Conservation (phyloP, 2,797 vertebrate species). For the Semotilus atromaculatus region DNA sequence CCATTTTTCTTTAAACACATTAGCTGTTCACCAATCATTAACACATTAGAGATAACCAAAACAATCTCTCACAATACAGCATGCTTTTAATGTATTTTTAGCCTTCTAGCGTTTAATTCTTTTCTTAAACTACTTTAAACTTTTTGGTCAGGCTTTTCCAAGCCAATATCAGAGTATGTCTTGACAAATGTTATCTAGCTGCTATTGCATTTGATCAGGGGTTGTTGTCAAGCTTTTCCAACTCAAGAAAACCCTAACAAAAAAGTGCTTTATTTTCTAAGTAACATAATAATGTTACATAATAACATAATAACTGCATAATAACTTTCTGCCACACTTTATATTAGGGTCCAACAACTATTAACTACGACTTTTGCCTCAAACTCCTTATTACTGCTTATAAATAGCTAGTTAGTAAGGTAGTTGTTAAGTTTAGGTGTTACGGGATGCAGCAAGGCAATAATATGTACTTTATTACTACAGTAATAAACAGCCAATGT, state of each 20-base stretch:
- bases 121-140: neutral
- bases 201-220: neutral
- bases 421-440: too few relatives aligned
- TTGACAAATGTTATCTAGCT: neutral
- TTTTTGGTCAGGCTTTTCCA: neutral
- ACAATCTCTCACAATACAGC: neutral
- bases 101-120: neutral
- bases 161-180: too few relatives aligned
- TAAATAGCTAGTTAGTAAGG: too few relatives aligned
- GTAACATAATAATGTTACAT: too few relatives aligned
- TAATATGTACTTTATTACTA: too few relatives aligned
- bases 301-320: too few relatives aligned
- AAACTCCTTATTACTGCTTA: too few relatives aligned
- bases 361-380: too few relatives aligned
- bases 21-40: neutral
- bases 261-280: neutral
- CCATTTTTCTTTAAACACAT: neutral
- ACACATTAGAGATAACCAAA: neutral
- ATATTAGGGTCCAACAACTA: too few relatives aligned
- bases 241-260: too few relatives aligned
- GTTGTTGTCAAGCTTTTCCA: neutral
- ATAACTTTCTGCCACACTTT: neutral
- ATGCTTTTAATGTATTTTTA: neutral
- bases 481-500: too few relatives aligned
- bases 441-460: too few relatives aligned